These are phyloP conservation scores for Anarhynchus alexandrinus DNA, from an alignment of 2,113 vertebrate species.

Conservation along the genomic window DNA sequence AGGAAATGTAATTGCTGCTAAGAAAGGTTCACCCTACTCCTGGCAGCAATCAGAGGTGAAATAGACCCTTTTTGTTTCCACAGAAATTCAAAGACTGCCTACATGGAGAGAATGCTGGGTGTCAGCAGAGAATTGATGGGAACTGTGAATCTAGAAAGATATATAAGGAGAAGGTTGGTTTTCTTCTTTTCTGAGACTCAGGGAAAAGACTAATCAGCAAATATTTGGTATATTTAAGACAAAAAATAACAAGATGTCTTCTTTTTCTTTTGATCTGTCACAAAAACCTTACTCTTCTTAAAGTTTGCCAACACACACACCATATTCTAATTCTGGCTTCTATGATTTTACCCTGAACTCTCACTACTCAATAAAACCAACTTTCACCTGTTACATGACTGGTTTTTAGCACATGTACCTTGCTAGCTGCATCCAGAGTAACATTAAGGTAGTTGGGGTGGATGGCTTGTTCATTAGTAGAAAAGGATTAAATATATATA, in stretches of 20 bases:
- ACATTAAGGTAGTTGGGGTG: neutral
- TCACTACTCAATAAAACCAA: neutral
- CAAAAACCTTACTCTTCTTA: neutral
- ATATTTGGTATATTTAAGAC: neutral
- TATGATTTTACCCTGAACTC: neutral
- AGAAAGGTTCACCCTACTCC: neutral
- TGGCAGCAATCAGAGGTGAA: neutral
- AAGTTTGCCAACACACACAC: neutral
- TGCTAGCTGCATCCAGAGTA: neutral
- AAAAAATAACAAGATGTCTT: neutral
- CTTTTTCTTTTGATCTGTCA: neutral
- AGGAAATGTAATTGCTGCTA: neutral
- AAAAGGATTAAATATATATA: neutral
- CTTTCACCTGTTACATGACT: neutral
- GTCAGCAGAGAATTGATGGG: neutral
- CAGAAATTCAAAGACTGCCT: neutral
- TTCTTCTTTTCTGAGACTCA: neutral
- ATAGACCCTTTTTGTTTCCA: neutral
- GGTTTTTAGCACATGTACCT: neutral
- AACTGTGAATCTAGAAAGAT: neutral
- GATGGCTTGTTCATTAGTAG: neutral
- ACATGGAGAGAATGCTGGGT: neutral
- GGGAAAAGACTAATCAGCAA: neutral
- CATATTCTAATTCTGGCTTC: neutral
- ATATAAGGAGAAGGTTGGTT: neutral